Evolutionary conservation across 1,140 invertebrate species (phyloP).

Genomic region (Caenorhabditis brenneri): DNA sequence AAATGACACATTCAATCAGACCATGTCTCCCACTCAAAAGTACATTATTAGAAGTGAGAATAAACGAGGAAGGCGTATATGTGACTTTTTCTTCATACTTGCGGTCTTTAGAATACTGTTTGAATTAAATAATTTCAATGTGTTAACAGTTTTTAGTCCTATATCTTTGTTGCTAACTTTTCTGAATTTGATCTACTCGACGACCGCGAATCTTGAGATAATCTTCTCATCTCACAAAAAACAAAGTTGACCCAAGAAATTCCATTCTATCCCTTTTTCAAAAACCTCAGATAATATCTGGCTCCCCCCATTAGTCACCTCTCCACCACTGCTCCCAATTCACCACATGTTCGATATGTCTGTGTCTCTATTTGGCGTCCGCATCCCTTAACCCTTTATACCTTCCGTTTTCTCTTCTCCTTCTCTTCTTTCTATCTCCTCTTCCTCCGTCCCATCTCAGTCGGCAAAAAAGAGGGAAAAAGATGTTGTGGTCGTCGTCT

Average conservation of each 20-base stretch:
- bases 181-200: not conserved
- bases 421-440: not conserved
- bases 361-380: constrained; percentile 22
- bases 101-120: not conserved
- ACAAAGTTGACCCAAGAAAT: not conserved
- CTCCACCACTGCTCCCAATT: not conserved
- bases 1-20: constrained; percentile 22
- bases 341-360: constrained; percentile 14
- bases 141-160: too few relatives aligned
- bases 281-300: constrained; percentile 6
- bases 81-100: not conserved
- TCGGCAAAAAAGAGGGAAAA: constrained; percentile 10
- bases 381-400: not conserved
- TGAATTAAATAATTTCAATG: too few relatives aligned
- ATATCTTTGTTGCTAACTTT: not conserved
- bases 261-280: not conserved
- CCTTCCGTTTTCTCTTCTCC: not conserved
- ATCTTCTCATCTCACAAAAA: not conserved
- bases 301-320: constrained; percentile 11
- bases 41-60: not conserved
- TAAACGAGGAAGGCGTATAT: not conserved
- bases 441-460: constrained; percentile 22
- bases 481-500: constrained; percentile 37
- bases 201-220: not conserved
- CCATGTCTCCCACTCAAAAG: constrained; percentile 31